Evolutionary conservation across 2,113 vertebrate species (phyloP).

Genomic region (Colistium nudipinnis): DNA sequence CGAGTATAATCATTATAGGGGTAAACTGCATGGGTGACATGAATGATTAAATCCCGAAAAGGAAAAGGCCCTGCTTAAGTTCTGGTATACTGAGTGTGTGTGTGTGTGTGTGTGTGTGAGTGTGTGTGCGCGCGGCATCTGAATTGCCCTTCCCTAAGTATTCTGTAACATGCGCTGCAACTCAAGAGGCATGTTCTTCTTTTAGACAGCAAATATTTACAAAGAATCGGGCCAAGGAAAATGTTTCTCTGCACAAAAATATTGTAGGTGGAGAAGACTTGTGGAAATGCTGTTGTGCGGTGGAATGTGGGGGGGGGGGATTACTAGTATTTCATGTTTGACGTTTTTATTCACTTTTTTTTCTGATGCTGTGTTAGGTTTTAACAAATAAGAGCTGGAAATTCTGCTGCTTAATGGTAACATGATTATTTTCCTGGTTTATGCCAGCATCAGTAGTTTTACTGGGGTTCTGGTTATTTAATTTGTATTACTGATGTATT

Average conservation of each 20-base stretch:
- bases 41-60: constrained; percentile 33
- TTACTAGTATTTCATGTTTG: constrained; percentile 37
- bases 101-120: not conserved
- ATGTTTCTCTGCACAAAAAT: constrained; percentile 73
- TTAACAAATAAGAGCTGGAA: constrained; percentile 7
- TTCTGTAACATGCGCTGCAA: constrained; percentile 73
- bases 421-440: too few species aligned
- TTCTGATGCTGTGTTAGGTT: constrained; percentile 6
- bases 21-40: constrained; percentile 32
- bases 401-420: too few species aligned
- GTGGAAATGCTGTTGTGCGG: constrained; percentile 62
- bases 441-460: not conserved
- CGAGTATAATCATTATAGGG: constrained; percentile 7
- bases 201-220: constrained; percentile 82
- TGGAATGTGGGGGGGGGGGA: constrained; percentile 5
- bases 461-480: not conserved
- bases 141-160: constrained; percentile 52
- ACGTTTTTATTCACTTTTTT: constrained; percentile 44
- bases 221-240: constrained; percentile 70
- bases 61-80: too few species aligned
- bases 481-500: not conserved
- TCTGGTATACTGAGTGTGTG: not conserved
- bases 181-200: constrained; percentile 72
- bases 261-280: constrained; percentile 57
- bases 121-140: constrained; percentile 30